Percentiles rank a stretch among this genome's conserved stretches.
Evolutionary conservation across 2,888 invertebrate genomes (phyloP).

Genomic region (Laspeyria flexula): DNA sequence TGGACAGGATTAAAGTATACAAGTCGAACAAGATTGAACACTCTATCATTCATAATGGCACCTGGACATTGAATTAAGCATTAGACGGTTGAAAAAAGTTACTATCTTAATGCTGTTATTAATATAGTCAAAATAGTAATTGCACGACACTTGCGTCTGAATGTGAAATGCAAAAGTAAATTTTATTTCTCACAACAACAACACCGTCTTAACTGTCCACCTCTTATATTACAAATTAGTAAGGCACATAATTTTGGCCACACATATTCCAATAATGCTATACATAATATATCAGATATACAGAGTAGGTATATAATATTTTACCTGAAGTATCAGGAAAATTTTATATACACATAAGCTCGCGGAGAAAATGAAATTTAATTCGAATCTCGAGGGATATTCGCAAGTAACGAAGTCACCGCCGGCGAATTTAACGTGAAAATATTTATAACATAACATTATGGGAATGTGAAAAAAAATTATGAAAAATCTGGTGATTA

Average conservation of each 20-base stretch:
- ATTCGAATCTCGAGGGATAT: constrained; percentile 55
- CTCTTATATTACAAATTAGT: too few relatives aligned
- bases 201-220: too few relatives aligned
- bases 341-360: constrained; percentile 48
- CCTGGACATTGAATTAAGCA: not conserved
- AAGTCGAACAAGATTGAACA: constrained; percentile 28
- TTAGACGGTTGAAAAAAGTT: not conserved
- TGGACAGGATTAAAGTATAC: constrained; percentile 32
- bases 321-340: constrained; percentile 41
- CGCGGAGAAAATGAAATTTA: constrained; percentile 51
- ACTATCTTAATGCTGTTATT: not conserved
- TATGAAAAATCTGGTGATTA: constrained; percentile 50
- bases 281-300: too few relatives aligned
- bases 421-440: constrained; percentile 39
- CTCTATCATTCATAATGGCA: constrained; percentile 22
- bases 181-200: too few relatives aligned
- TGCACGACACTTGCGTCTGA: not conserved
- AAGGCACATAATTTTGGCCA: too few relatives aligned
- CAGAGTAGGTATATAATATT: too few relatives aligned
- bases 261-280: too few relatives aligned
- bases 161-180: too few relatives aligned
- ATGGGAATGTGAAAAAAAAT: constrained; percentile 22
- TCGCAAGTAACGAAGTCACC: constrained; percentile 39
- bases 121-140: not conserved
- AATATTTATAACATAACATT: constrained; percentile 45